Base-by-base conservation (phyloP, 2,113 vertebrate species). In the Hippocampus zosterae region DNA sequence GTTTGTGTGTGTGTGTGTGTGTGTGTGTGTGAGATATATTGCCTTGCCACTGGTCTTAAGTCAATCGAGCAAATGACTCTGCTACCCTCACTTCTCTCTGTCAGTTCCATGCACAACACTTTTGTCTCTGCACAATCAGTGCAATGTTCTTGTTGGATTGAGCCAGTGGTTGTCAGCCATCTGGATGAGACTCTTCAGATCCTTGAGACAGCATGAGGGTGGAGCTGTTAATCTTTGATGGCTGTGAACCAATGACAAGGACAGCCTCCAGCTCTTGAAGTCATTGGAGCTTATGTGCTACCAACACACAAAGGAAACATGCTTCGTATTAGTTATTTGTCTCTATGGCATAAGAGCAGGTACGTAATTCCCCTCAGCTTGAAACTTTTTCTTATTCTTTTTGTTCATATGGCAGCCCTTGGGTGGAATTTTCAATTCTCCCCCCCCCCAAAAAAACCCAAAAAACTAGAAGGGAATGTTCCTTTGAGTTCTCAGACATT, bases 51-150 rank as follows among this genome's bases (percentile, higher is more conserved):
- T 84, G 40, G 50, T 79, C 81, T 87, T 76, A 85, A 84, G 84
- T 87, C 85, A 85, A 76, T 90, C 86, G 82, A 87, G 82, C 83
- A 82, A 81, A 79, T 82, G 66, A 81, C 78, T 86, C 72, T 56
- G 69, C 62, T 80, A 59, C 81, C 61, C 72, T 81, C 66, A 3
- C 69, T 76, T 73, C 71, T 70, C 71, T 52, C 70, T 65, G 77
- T 84, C 82, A 76, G 53, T 70, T 74, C 65, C 71, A 73, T 72
- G 78, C 68, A 65, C 65, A 9, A 57, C 75, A 71, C 70, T 75
- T 85, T 72, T 63, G 72, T 80, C 81, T 73, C 41, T 60, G 82
- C 74, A 81, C 81, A 81, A 75, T 85, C 81, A 82, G 78, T 77
- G 78, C 67, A 80, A 73, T 84, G 84, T 85, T 85, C 72, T 85